A percentile compares a stretch with the other conserved stretches of the same genome.
Conservation (phyloP, 2,888 invertebrate genomes). For the Eumacrocentrus americanus region DNA sequence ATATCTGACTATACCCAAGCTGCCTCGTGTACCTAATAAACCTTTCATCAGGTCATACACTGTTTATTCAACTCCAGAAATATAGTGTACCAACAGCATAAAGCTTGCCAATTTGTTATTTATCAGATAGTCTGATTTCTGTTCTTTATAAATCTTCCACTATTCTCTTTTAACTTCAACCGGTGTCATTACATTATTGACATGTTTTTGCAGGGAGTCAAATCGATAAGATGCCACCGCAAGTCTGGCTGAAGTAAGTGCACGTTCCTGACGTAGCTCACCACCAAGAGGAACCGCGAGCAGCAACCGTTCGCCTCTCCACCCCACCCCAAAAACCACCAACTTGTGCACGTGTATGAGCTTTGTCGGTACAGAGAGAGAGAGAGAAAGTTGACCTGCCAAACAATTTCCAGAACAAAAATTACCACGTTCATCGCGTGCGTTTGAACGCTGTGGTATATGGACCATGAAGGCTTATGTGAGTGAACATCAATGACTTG, state of each 20-base stretch:
- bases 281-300: slow-evolving; percentile 8
- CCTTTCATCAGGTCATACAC: not conserved
- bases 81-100: too few species aligned
- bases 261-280: slow-evolving; percentile 11
- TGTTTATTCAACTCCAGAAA: too few species aligned
- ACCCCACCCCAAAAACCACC: slow-evolving; percentile 18
- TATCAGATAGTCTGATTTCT: not conserved
- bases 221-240: slow-evolving; percentile 1
- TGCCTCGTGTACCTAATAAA: not conserved
- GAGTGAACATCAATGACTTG: not conserved
- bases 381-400: not conserved
- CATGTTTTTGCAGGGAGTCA: not conserved
- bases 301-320: slow-evolving; percentile 17
- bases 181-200: too few species aligned
- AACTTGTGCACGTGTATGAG: slow-evolving; percentile 25
- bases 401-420: slow-evolving; percentile 16
- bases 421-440: slow-evolving; percentile 5
- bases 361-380: slow-evolving; percentile 19
- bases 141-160: not conserved
- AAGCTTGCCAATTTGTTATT: not conserved
- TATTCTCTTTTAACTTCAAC: not conserved
- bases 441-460: slow-evolving; percentile 12
- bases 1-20: slow-evolving; percentile 8
- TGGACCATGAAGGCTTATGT: too few species aligned
- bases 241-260: slow-evolving; percentile 1